Evolutionary conservation across 2,888 invertebrate species (phyloP), one percentile per base, ranked within the genome.

Genomic region (Bombyx huttoni): DNA sequence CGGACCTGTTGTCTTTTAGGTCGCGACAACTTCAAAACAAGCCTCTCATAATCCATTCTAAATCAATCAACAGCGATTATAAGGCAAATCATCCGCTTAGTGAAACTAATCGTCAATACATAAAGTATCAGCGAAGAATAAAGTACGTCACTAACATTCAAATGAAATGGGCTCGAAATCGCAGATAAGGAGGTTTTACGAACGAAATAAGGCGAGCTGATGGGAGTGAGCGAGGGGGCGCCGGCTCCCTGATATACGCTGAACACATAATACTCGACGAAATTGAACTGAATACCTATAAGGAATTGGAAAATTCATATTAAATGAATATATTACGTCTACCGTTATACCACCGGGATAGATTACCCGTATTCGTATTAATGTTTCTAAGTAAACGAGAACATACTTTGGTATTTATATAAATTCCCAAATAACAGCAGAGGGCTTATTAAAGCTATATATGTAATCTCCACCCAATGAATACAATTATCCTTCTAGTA

Each of bases 161-260:
- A 82, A 83, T 80, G 81, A 79, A 85, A 85, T 84, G 83, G 81
- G 77, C 76, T 75, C 75, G 81, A 85, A 83, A 81, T 82, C 77
- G 75, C 72, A 80, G 81, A 84, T 84, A 84, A 81, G 77, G 68
- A 73, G 73, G 78, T 74, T 78, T 73, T 79, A 78, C 75, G 74
- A 73, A 73, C 68, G 76, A 75, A 77, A 81, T 74, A 70, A 72
- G 71, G 73, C 60, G 62, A 61, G 66, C 59, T 53, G 55, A 51
- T 53, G 60, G 63, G 62, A 48, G 56, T 54, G 57, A 55, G 61
- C 54, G 58, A 50, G 51, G 53, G 49, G 59, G 53, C 50, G 55
- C 53, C 56, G 54, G 56, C 55, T 56, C 54, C 54, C 53, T 52
- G 53, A 51, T 64, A 54, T 63, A 58, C 57, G 60, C 14, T 13